Percentiles rank a stretch among this genome's conserved stretches.
Conservation (phyloP, 2,113 vertebrate species). For the Cyprinodon brontotheroides region DNA sequence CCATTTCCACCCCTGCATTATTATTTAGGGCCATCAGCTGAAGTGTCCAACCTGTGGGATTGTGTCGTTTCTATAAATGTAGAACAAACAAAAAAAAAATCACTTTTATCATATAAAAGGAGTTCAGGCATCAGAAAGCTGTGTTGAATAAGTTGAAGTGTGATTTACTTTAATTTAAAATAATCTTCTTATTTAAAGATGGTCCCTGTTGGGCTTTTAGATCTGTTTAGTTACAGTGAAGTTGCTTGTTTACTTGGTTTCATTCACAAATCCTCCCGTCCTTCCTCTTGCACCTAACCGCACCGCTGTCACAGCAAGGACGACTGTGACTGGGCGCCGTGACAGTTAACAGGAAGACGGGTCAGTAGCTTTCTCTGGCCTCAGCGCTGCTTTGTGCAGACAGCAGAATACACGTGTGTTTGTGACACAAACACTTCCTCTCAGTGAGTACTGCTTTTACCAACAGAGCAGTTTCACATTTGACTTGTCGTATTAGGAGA, state of each 20-base stretch:
- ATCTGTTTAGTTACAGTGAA: neutral
- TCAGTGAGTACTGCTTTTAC: constrained; percentile 1
- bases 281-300: neutral
- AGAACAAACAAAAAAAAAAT: constrained; percentile 8
- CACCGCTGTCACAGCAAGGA: neutral
- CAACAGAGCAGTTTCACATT: constrained; percentile 37
- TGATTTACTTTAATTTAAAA: neutral
- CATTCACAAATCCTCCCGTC: neutral
- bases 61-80: constrained; percentile 11
- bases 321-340: neutral
- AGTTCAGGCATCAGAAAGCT: neutral
- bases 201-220: neutral
- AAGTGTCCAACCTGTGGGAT: constrained; percentile 28
- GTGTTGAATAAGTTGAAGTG: neutral
- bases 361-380: constrained; percentile 42
- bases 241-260: neutral
- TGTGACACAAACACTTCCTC: constrained; percentile 56
- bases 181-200: neutral
- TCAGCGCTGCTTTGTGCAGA: constrained; percentile 23
- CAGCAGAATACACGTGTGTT: constrained; percentile 42
- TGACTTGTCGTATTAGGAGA: neutral
- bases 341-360: constrained; percentile 41
- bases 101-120: neutral
- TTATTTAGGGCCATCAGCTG: constrained; percentile 32
- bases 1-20: constrained; percentile 22